Evolutionary conservation across 2,888 invertebrate genomes (phyloP), one percentile per base, ranked within the genome.

Genomic region (Nephrotoma flavescens): DNA sequence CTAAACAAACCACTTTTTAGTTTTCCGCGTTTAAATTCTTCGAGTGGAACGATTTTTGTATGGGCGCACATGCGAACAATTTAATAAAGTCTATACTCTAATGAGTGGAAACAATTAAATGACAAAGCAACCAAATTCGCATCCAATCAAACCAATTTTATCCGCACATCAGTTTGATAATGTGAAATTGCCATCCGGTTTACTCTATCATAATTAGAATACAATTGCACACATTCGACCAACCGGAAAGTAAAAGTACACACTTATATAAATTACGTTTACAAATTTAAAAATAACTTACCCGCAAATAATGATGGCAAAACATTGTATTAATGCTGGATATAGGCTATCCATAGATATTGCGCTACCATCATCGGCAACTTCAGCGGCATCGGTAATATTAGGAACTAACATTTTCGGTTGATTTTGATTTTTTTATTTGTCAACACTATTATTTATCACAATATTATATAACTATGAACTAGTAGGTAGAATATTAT

Each of bases 321-420:
- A 98, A 91, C 98, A 98, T 93, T 98, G 96, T 88, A 97, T 94
- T 87, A 98, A 92, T 9, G 98, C 98, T 87, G 98, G 97, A 92
- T 97, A 97, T 45, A 98, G 93, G 90, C 97, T 96, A 89, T 97
- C 96, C 89, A 95, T 94, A 42, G 92, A 91, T 57, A 91, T 90
- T 4, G 89, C 86, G 6, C 88, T 87, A 86, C 89, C 85, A 86
- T 87, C 88, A 71, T 71, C 71, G 71, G 31, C 31, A 19, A 71
- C 11, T 71, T 9, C 71, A 9, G 31, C 31, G 19, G 31, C 7
- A 71, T 71, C 31, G 31, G 31, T 31, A 71, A 9, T 84, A 42
- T 84, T 84, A 84, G 84, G 84, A 84, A 84, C 84, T 84, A 42
- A 84, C 84, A 84, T 84, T 42, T 84, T 57, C 11, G 31, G 31